Base-by-base conservation (phyloP, 2,113 vertebrate genomes). In the Sylvilagus bachmani region DNA sequence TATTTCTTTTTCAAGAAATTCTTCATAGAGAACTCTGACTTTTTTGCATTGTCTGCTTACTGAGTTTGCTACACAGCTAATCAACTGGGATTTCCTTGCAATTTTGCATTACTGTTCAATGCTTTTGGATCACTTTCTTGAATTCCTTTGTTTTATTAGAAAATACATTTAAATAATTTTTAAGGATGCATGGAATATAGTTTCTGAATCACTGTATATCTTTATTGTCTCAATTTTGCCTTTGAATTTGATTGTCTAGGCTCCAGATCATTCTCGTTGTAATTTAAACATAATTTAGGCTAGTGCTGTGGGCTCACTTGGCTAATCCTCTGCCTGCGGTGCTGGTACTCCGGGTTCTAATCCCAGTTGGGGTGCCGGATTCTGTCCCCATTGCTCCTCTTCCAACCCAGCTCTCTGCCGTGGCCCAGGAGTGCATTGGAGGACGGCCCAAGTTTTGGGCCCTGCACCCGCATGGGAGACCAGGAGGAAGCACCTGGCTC, bases 1-100 rank as follows among this genome's bases (percentile, higher is more conserved):
- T 44, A 44, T 91, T 91, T 27, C 71, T 73, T 53, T 71, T 64
- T 84, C n/a, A 61, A 93, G 78, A 31, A 13, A 66, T 58, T 82
- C 53, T 88, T 79, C 5, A 10, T 16, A 6, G 33, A 73, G 12
- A 49, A 36, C 31, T 80, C 27, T 19, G 73, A 67, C 58, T n/a
- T 95, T 66, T n/a, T 29, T 16, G 19, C 6, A 3, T 25, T 29
- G 44, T 33, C 16, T 49, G 5, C 25, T 22, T 77, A 29, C 19
- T 73, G 21, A 27, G 51, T 90, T 74, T 69, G 58, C 51, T 44
- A 11, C 12, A 12, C 4, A 61, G 27, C n/a, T 22, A 17, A 33
- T 36, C 66, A 36, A 17, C 25, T 78, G 44, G 49, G 49, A 61
- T 79, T 83, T 77, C 3, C 3, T 33, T 64, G 80, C 44, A 36